phyloP scores from a whole-genome alignment of 2,113 vertebrate species.

The Albula glossodonta region DNA sequence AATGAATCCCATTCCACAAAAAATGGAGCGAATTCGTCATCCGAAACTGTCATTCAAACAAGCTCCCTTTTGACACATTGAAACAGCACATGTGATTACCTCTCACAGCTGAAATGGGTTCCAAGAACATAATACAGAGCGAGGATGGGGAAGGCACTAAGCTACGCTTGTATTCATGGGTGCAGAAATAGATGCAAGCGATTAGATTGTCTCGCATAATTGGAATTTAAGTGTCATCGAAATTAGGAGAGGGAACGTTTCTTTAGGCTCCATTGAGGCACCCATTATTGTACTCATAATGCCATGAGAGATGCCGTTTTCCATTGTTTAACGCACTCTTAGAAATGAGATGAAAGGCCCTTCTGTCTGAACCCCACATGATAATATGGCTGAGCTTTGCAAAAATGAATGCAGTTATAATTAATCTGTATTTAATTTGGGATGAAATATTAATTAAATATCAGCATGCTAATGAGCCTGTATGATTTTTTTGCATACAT shows the following conservation, averaged over 20 bases:
- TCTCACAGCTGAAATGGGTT: neutral
- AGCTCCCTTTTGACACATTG: neutral
- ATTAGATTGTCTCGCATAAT: conserved; percentile 9
- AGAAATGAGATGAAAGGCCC: neutral
- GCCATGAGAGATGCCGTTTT: conserved; percentile 18
- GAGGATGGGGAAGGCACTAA: neutral
- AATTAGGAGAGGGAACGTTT: conserved; percentile 5
- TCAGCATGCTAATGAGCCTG: conserved; percentile 44
- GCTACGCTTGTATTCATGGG: neutral
- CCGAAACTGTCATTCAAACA: neutral
- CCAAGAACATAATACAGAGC: neutral
- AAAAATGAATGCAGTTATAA: conserved; percentile 54
- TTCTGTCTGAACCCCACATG: conserved; percentile 38
- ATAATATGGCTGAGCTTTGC: conserved; percentile 47
- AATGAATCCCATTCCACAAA: neutral
- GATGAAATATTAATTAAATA: conserved; percentile 54
- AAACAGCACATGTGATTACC: neutral
- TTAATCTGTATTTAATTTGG: conserved; percentile 65
- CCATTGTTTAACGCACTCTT: conserved; percentile 13
- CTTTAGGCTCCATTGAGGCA: conserved; percentile 8
- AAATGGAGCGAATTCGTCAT: neutral
- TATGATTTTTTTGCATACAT: conserved; percentile 38
- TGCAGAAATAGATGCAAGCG: conserved; percentile 9
- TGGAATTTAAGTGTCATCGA: conserved; percentile 17
- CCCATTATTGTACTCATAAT: conserved; percentile 6